Conservation (phyloP, 2,113 vertebrate genomes). For the Silurus asotus region DNA sequence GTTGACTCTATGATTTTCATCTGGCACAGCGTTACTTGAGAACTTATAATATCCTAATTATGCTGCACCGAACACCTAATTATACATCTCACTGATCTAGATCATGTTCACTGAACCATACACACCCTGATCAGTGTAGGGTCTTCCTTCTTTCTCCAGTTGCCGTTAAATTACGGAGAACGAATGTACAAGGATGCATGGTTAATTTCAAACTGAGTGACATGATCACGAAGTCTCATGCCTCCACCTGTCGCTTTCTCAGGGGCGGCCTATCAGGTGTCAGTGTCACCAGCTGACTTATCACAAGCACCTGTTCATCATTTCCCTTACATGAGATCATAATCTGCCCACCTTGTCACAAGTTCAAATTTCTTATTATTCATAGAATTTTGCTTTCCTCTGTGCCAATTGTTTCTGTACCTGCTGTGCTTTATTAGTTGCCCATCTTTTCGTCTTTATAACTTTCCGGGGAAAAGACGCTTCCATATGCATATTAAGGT, state of each 20-base stretch:
- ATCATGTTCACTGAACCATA: not conserved
- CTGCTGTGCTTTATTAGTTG: conserved; percentile 3
- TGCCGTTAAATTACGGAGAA: not conserved
- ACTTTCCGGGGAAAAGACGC: not conserved
- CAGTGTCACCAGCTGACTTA: not conserved
- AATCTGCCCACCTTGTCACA: not conserved
- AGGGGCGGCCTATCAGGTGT: not conserved
- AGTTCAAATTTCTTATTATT: not conserved
- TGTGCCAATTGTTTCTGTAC: not conserved
- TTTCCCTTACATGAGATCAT: not conserved
- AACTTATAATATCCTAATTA: not conserved
- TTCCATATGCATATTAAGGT: not conserved
- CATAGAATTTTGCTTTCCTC: not conserved
- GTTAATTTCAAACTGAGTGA: not conserved
- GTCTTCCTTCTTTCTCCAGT: not conserved
- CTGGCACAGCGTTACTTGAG: not conserved
- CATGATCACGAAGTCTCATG: not conserved
- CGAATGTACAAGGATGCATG: not conserved
- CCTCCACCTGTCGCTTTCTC: not conserved
- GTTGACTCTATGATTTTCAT: not conserved
- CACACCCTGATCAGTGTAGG: not conserved
- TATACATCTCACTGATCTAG: not conserved
- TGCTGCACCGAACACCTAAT: not conserved
- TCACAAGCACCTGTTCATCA: conserved; percentile 9
- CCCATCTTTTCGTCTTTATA: not conserved